These are phyloP conservation scores for Dioctria linearis DNA, from an alignment of 2,888 invertebrate genomes.

Conservation along the genomic window DNA sequence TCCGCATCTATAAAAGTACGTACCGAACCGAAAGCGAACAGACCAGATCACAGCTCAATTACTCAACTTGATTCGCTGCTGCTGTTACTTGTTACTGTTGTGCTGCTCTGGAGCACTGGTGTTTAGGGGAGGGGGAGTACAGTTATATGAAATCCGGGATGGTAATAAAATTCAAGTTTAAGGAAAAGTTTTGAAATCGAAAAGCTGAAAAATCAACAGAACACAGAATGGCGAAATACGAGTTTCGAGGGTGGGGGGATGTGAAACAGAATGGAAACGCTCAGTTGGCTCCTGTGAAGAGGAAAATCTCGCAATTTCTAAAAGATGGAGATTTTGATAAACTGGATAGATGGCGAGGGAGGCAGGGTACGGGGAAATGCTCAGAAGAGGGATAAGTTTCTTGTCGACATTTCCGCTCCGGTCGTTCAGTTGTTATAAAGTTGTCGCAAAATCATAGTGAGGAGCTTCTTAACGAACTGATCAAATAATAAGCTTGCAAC, in stretches of 20 bases:
- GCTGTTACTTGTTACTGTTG: no score
- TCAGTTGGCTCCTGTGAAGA: background rate
- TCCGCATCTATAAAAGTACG: no score
- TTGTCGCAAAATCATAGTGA: background rate
- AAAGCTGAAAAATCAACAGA: conserved; percentile 37
- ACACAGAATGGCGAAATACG: background rate
- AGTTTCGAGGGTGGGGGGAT: no score
- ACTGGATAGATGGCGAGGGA: background rate
- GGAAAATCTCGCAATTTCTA: conserved; percentile 1
- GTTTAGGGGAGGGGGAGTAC: background rate
- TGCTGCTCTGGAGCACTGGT: no score
- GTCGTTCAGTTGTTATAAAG: conserved; percentile 22
- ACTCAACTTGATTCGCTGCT: background rate
- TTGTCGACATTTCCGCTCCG: conserved; percentile 32
- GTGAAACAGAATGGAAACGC: background rate
- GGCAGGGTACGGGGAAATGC: background rate
- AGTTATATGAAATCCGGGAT: background rate
- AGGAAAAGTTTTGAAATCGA: conserved; percentile 7
- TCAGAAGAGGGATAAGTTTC: conserved; percentile 2
- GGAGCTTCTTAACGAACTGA: conserved; percentile 11
- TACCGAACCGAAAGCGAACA: background rate
- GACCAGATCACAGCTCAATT: conserved; percentile 1
- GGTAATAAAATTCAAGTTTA: conserved; percentile 21
- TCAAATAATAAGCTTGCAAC: background rate
- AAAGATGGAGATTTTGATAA: conserved; percentile 19